Base-by-base conservation (phyloP, 2,797 vertebrate species). In the Danio jaintianensis region DNA sequence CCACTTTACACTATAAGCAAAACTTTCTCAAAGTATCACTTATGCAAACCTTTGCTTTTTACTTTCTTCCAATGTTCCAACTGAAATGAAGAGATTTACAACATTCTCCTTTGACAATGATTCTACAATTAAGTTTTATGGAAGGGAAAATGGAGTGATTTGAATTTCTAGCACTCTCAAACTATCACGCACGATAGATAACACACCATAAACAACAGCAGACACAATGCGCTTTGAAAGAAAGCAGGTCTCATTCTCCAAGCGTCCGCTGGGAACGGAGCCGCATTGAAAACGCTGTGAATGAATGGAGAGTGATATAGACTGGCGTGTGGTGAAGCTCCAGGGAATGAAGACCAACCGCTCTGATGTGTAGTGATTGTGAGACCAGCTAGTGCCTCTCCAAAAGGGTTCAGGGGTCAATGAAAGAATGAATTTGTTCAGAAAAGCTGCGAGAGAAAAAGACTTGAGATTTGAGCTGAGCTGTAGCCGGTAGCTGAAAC, bases 321-420 rank as follows among this genome's bases (percentile, higher is more conserved):
- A 56, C 81, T 84, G 85, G 70, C 67, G 59, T 79, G 81, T 75
- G 78, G 66, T 69, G 45, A 64, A 84, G 75, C 71, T 50, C 68
- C 38, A 13, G 83, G 81, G 85, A 83, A 77, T 75, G 67, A 62
- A 78, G 72, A 80, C 52, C 58, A 52, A 78, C 55, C n/a, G 61
- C 50, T 77, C 74, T 83, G 83, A 87, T 85, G 84, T 85, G 64
- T 68, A 77, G 75, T 56, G 68, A 85, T 76, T 73, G 80, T 56
- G 62, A 52, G 68, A 78, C 70, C 81, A 81, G 75, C 82, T 82
- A 82, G 64, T 82, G 62, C 61, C 70, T 81, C 82, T 79, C 79
- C 47, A 45, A 69, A 8, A 56, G 62, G 76, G 78, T 80, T 66
- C 77, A 40, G 48, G 71, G 81, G 74, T 82, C 73, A 81, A 16